Percentiles rank a stretch among this genome's conserved stretches.
phyloP scores from a whole-genome alignment of 2,113 vertebrate species.

The Menura novaehollandiae region DNA sequence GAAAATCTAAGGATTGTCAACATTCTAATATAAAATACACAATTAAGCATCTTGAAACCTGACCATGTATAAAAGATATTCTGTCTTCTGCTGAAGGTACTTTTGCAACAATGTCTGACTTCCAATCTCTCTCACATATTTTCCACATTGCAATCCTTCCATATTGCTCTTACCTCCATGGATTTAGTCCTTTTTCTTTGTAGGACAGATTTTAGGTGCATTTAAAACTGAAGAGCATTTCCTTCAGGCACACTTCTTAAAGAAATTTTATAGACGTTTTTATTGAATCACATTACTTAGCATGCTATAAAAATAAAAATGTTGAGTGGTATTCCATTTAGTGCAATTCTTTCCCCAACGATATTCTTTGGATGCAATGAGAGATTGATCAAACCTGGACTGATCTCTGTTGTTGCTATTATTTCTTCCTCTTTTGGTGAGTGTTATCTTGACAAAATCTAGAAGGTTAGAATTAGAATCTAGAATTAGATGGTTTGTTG shows the following conservation, averaged over 20 bases:
- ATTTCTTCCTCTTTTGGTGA: background rate
- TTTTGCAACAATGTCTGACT: background rate
- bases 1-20: background rate
- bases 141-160: background rate
- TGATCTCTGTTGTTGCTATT: background rate
- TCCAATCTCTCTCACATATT: background rate
- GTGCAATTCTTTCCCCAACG: background rate
- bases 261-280: background rate
- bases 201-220: background rate
- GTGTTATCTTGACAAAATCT: background rate
- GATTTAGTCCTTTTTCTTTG: background rate
- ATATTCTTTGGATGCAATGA: background rate
- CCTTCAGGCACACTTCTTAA: background rate
- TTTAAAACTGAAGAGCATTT: background rate
- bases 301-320: background rate
- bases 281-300: background rate
- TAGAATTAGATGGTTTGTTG: background rate
- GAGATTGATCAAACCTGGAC: background rate
- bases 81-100: background rate
- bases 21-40: background rate
- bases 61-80: background rate
- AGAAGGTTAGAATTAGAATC: too few relatives aligned
- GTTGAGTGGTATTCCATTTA: background rate
- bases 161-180: background rate
- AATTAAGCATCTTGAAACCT: background rate